Base-by-base conservation (phyloP, 2,888 invertebrate genomes). In the Orchestes rusci region DNA sequence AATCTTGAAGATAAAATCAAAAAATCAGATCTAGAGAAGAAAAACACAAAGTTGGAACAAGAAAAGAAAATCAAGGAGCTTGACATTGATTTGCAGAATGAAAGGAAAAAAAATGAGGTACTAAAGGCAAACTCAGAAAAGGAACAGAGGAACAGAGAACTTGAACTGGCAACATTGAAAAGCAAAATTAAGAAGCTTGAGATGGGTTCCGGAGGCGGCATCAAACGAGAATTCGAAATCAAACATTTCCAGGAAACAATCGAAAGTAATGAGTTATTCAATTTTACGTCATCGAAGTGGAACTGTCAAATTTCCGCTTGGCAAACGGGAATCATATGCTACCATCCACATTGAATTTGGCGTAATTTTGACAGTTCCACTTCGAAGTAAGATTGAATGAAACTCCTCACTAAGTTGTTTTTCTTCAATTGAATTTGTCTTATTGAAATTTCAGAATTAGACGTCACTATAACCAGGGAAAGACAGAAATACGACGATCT, bases 401-500 rank as follows among this genome's bases (percentile, higher is more conserved):
- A 19, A 18, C 12, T 31, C 5, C 31, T n/a, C 12, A 5, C 31
- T n/a, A 2, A n/a, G 17, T 20, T 8, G 7, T 20, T 8, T 39
- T 33, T 33, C 20, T n/a, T 43, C 13, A 31, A n/a, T 13, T 37
- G 27, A n/a, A 27, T 27, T 36, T 20, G 10, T 16, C 20, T 15
- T 18, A 27, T n/a, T 34, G 13, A 16, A 16, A 18, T 74, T 66
- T 59, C 70, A 77, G 84, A 79, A 56, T 64, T 86, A 43, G 84
- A 87, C 63, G 73, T 75, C 55, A 76, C 81, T 19, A 61, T 88
- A 28, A 73, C 74, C 15, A 74, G 72, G 36, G 83, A 84, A 61
- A 79, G 77, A 51, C 80, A 82, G 52, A 84, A 86, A 53, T 84
- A 84, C 61, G 82, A 84, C 35, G 86, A 87, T 56, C 70, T 92